Evolutionary conservation across 2,888 invertebrate species (phyloP), one percentile per base, ranked within the genome.

Genomic region (Phoronis australis): DNA sequence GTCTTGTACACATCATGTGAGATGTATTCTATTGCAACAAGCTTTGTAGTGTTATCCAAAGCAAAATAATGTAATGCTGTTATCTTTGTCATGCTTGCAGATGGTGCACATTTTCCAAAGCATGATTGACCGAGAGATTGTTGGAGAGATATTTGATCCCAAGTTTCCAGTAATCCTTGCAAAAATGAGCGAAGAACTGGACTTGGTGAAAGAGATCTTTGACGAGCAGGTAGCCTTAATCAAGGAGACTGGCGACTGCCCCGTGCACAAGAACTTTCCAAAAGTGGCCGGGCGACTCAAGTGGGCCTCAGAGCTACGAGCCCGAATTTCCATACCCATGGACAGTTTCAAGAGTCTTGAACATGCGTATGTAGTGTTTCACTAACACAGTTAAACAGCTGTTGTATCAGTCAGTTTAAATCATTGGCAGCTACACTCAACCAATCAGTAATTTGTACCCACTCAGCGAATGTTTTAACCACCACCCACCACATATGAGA

Each of bases 101-200:
- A n/a, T n/a, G n/a, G n/a, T n/a, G n/a, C n/a, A n/a, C n/a, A n/a
- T n/a, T n/a, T n/a, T n/a, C n/a, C n/a, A n/a, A n/a, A n/a, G n/a
- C n/a, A n/a, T n/a, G n/a, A n/a, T n/a, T n/a, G 90, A 93, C 59
- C 82, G 93, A 45, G 88, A 90, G 1, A 81, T 88, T 47, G 90
- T 93, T 60, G 87, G 86, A 65, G 84, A 86, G 50, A 88, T 91
- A 73, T 90, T 93, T 65, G 87, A 87, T 1, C 85, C 85, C 48
- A 88, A 89, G 69, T 92, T 90, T 72, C 81, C 83, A 0, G 84
- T 85, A 68, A 87, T 93, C 42, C 81, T 91, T 25, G 83, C 83
- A 31, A 85, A 90, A 83, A 79, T 75, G 48, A 64, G 68, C 37
- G 48, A 58, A 24, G 69, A 71, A 44, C 54, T 76, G 37, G 57